These are phyloP conservation scores for Teinopalpus imperialis DNA, from an alignment of 2,888 invertebrate genomes.

Conservation along the genomic window DNA sequence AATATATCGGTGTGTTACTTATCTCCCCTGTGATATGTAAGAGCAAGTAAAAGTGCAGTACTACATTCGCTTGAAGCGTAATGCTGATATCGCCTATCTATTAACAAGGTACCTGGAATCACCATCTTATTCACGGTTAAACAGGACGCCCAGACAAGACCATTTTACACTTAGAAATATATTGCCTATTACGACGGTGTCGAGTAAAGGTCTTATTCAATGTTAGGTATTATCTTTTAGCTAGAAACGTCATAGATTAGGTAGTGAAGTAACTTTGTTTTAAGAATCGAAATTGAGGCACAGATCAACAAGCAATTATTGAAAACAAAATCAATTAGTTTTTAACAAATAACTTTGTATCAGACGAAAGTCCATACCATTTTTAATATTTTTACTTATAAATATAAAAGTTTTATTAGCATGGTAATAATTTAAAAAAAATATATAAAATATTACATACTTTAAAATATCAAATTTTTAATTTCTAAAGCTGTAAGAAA, in stretches of 20 bases:
- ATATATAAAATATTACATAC: too few relatives aligned
- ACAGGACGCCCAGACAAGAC: conserved; percentile 13
- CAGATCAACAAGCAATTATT: too few relatives aligned
- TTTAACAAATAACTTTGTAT: too few relatives aligned
- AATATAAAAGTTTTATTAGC: too few relatives aligned
- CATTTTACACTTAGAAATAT: conserved; percentile 20
- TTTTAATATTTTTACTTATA: too few relatives aligned
- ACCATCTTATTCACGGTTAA: conserved; percentile 22
- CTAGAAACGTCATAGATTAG: neutral
- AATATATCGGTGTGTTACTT: conserved; percentile 9
- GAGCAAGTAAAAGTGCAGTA: conserved; percentile 15
- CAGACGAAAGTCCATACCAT: too few relatives aligned
- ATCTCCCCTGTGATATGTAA: conserved; percentile 15
- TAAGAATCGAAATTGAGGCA: too few relatives aligned
- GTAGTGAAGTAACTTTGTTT: neutral
- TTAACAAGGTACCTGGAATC: conserved; percentile 25
- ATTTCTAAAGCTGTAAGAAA: too few relatives aligned
- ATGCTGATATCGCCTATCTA: conserved; percentile 24
- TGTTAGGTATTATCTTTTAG: conserved; percentile 6
- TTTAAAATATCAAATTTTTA: too few relatives aligned
- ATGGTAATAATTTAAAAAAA: too few relatives aligned
- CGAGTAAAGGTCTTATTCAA: conserved; percentile 17
- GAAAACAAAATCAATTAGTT: too few relatives aligned
- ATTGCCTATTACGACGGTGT: neutral
- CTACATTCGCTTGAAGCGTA: conserved; percentile 23